phyloP scores from a whole-genome alignment of 2,888 invertebrate species.

The Phytoseiulus persimilis region DNA sequence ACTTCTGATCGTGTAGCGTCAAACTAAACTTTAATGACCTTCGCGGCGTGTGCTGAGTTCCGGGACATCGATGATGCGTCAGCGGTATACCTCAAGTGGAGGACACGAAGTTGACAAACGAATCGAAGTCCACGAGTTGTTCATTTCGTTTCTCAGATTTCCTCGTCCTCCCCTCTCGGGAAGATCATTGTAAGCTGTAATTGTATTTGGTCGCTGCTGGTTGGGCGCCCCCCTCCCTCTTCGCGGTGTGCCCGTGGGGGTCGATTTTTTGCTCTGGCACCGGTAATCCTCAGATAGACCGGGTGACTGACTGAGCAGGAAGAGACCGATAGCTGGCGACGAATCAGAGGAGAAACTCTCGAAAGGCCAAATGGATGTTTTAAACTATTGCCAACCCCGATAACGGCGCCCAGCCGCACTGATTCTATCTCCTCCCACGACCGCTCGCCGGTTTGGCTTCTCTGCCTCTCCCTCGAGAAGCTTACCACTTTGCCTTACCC shows the following conservation, averaged over 20 bases:
- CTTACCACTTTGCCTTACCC: background rate
- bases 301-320: background rate
- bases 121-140: background rate
- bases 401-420: background rate
- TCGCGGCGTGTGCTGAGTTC: too few species aligned
- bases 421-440: background rate
- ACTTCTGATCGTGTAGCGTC: too few species aligned
- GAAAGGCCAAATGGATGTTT: background rate
- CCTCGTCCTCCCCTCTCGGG: background rate
- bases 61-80: background rate
- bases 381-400: background rate
- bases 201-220: conserved; percentile 30
- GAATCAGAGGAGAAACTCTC: background rate
- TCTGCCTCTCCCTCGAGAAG: background rate
- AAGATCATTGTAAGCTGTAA: conserved; percentile 22
- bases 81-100: background rate
- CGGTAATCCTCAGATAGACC: background rate
- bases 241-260: background rate
- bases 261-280: background rate
- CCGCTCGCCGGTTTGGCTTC: conserved; percentile 1
- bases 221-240: background rate
- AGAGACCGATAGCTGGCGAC: background rate
- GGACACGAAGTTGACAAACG: background rate
- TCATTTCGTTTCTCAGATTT: background rate
- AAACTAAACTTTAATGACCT: too few species aligned